Evolutionary conservation across 2,113 vertebrate species (phyloP), one percentile per base, ranked within the genome.

Genomic region (Gallinago paraguaiae): DNA sequence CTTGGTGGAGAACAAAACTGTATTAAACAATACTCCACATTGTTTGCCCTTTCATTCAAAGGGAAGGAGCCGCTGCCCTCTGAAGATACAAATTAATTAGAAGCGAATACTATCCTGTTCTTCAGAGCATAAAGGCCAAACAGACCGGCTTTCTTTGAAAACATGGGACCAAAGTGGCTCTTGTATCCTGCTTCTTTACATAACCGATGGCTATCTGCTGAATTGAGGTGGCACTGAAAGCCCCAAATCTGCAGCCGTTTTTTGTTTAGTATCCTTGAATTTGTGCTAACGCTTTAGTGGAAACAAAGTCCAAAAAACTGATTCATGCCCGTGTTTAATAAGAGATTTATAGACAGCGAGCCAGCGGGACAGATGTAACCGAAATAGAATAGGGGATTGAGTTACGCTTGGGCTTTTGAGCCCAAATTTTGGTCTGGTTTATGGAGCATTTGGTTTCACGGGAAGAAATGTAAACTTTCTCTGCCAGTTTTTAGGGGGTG

Each of bases 31-130:
- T 95, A 27, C 77, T 71, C 90, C 7, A 27, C 95, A 93, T 96
- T 97, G 96, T 96, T 93, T 88, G 88, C 41, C 76, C 71, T 84
- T 46, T 39, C 88, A 86, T 92, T 96, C 82, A 94, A 77, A 94
- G 92, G 88, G 88, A 96, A 95, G 96, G 96, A 97, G 92, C 93
- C 14, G 45, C 95, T 96, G 95, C 96, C 93, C 94, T 96, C 95
- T 51, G 89, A 96, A 97, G 94, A 96, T 87, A 92, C 96, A 95
- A 85, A 96, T 96, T 96, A 93, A 92, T 97, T 95, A 95, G 96
- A 94, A 79, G 93, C 51, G 3, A 96, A 96, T 95, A 53, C 93
- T 95, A 77, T 93, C 80, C 95, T 91, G 88, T 97, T 96, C 92
- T 91, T 7, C 8, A 2, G 87, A 95, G 90, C 94, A 93, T 33